phyloP scores from a whole-genome alignment of 2,797 vertebrate genomes.

The Sorex maritimensis region DNA sequence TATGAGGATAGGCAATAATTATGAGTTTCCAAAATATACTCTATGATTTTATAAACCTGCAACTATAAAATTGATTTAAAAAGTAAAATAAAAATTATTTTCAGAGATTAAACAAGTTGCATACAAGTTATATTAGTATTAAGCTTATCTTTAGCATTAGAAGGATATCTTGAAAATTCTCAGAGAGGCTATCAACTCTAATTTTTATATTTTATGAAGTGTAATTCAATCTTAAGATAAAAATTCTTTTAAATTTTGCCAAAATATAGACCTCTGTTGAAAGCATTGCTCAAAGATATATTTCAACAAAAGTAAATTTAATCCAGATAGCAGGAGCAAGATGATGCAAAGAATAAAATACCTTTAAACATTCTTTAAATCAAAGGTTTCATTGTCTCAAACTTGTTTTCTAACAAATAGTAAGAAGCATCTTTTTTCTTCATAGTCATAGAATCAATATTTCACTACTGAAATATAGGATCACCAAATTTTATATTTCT shows the following conservation, averaged over 20 bases:
- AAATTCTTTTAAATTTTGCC: neutral
- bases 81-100: neutral
- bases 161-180: neutral
- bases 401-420: conserved; percentile 10
- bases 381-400: neutral
- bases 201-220: neutral
- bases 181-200: neutral
- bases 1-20: neutral
- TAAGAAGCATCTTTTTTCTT: neutral
- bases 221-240: neutral
- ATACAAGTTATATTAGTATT: neutral
- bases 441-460: neutral
- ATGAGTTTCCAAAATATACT: neutral
- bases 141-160: neutral
- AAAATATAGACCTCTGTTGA: neutral
- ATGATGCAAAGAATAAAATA: neutral
- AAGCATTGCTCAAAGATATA: neutral
- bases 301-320: conserved; percentile 25
- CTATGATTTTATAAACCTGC: neutral
- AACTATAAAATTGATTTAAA: neutral
- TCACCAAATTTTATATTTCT: neutral
- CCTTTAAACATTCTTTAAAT: neutral
- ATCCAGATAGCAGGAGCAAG: neutral
- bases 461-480: neutral
- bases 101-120: neutral